These are phyloP conservation scores for Lamellibrachia satsuma DNA, from an alignment of 2,888 invertebrate genomes.

Conservation along the genomic window DNA sequence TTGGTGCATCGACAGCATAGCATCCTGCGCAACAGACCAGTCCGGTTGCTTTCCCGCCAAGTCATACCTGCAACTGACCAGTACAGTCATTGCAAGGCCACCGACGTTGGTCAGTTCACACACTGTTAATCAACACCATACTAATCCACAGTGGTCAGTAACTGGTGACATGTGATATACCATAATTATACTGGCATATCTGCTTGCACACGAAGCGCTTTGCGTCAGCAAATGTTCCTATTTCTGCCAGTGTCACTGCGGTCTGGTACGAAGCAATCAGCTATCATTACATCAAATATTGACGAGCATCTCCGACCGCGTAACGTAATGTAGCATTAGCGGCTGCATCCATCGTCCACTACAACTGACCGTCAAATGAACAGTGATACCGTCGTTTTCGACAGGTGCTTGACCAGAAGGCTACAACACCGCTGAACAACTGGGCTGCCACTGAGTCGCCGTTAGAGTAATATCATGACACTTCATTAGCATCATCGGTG, in stretches of 20 bases:
- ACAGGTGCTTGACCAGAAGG: not conserved
- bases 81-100: not conserved
- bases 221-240: not conserved
- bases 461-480: not conserved
- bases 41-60: not conserved
- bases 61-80: not conserved
- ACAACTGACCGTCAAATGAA: not conserved
- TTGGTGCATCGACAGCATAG: not conserved
- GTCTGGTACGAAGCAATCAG: not conserved
- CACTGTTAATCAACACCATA: not conserved
- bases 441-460: not conserved
- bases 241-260: not conserved
- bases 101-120: not conserved
- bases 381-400: not conserved
- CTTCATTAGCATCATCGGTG: not conserved
- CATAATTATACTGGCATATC: not conserved
- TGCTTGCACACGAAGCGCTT: not conserved
- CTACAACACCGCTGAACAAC: not conserved
- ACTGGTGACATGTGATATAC: not conserved
- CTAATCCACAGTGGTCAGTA: not conserved
- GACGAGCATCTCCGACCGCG: not conserved
- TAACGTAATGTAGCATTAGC: not conserved
- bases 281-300: not conserved
- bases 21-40: not conserved
- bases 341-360: not conserved